These are phyloP conservation scores for Sparus aurata DNA, from an alignment of 2,797 vertebrate genomes.

Conservation along the genomic window DNA sequence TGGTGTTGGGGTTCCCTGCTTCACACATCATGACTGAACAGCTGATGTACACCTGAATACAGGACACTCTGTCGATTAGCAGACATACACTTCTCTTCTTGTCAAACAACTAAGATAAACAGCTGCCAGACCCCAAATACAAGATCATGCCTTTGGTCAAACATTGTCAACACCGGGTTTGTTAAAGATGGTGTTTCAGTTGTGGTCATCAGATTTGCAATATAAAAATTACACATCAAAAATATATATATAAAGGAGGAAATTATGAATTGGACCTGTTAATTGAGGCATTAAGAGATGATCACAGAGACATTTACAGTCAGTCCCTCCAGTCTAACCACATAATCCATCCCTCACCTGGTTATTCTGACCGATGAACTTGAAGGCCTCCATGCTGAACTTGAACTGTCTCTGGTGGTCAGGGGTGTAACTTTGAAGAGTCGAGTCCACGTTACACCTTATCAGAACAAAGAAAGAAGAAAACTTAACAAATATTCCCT, in stretches of 20 bases:
- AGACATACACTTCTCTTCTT: not conserved
- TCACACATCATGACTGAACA: constrained; percentile 83
- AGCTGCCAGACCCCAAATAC: no score
- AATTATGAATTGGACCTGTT: no score
- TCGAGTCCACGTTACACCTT: constrained; percentile 78
- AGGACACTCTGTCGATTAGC: not conserved
- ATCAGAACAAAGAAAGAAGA: no score
- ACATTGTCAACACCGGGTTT: no score
- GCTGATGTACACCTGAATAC: constrained; percentile 82
- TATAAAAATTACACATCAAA: no score
- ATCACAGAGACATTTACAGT: no score
- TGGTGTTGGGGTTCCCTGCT: constrained; percentile 60
- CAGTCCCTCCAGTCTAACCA: not conserved
- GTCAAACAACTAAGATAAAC: not conserved
- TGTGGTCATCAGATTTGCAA: no score
- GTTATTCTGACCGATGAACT: constrained; percentile 81
- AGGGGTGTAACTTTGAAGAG: constrained; percentile 48
- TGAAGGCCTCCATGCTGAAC: constrained; percentile 83
- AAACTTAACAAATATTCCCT: no score
- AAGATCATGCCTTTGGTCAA: no score
- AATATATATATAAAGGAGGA: no score
- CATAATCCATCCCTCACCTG: constrained; percentile 61
- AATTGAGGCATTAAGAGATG: no score
- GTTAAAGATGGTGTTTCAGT: no score
- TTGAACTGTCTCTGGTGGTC: constrained; percentile 47